Conservation (phyloP, 2,113 vertebrate genomes). For the Silurus meridionalis region DNA sequence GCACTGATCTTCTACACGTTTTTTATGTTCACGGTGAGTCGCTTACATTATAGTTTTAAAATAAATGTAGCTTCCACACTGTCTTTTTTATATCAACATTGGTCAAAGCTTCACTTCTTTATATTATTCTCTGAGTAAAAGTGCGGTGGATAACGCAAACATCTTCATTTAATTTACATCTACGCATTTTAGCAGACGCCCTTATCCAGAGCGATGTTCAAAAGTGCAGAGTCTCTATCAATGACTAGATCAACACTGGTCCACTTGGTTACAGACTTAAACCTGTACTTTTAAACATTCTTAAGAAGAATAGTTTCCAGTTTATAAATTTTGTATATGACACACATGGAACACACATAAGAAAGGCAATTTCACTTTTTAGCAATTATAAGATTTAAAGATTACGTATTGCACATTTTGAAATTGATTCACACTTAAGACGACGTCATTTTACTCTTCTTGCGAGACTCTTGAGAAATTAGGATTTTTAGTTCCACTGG, state of each 20-base stretch:
- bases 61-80: neutral
- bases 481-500: neutral
- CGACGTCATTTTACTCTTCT: neutral
- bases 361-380: neutral
- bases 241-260: too few relatives aligned
- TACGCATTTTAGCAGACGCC: too few relatives aligned
- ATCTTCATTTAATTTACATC: neutral
- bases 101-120: neutral
- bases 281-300: too few relatives aligned
- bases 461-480: neutral
- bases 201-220: too few relatives aligned
- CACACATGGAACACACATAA: neutral
- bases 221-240: too few relatives aligned
- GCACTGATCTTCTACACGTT: conserved; percentile 93
- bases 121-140: neutral
- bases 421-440: neutral
- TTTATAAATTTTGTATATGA: neutral
- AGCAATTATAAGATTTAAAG: neutral
- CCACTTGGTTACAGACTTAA: too few relatives aligned
- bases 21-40: conserved; percentile 96
- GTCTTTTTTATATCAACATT: neutral
- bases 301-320: neutral
- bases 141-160: neutral
- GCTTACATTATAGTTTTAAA: neutral
- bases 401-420: neutral